Base-by-base conservation (phyloP, 2,888 invertebrate species). In the Melinaea marsaeus region DNA sequence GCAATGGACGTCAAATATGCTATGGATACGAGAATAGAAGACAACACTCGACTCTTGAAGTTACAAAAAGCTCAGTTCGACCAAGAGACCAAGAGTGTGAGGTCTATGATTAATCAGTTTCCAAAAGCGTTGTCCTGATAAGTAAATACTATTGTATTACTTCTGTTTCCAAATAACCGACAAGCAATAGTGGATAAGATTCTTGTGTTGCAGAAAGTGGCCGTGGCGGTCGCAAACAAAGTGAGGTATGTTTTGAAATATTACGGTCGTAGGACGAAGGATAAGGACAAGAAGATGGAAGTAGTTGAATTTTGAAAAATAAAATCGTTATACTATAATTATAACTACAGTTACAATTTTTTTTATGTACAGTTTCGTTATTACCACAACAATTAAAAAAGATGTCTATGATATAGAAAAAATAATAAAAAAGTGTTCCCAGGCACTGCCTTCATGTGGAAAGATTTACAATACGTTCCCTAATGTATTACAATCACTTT, bases 1-100 rank as follows among this genome's bases (percentile, higher is more conserved):
- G 96, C 98, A 1, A 98, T 99, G 98, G 98, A 99, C 84, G 95
- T 97, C 32, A 98, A 98, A 85, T 99, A 98, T 86, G 95, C 95
- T 61, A 98, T 98, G 72, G 98, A 99, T 86, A 98, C 98, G 32
- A 98, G 95, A 88, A 98, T 99, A 78, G 99, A 99, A 83, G 98
- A 99, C 83, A 97, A 98, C 76, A 93, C 96, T 37, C 92, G 98
- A 76, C 93, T 97, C 90, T 99, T 92, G 88, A 97, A 98, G 84
- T 92, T 99, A 82, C 98, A 98, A 88, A 98, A 99, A 86, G 98
- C 99, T 3, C 95, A 96, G 79, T 99, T 98, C 85, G 98, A 99
- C 86, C 97, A 96, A 84, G 99, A 99, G 92, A 95, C 98, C 79
- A 98, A 99, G 70, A 98, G 97, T 88, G 97, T 97, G 86, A 92